Evolutionary conservation across 2,113 vertebrate species (phyloP), one percentile per base, ranked within the genome.

Genomic region (Callaeas wilsoni): DNA sequence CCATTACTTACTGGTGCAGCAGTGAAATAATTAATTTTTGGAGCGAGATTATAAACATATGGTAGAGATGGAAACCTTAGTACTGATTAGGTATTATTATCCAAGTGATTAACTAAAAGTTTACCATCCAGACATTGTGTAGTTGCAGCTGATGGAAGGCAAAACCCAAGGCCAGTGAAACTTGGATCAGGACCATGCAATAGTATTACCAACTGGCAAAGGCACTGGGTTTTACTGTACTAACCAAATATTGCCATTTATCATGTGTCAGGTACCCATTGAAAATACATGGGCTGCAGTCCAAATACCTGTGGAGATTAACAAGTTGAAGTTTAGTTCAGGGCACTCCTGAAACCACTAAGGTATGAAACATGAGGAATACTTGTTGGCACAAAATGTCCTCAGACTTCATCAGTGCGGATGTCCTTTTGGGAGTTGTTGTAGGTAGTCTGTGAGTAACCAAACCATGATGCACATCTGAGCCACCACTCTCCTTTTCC

Each of bases 291-390:
- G 84, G 82, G 67, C 53, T 94, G 12, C 52, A 59, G 59, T 70
- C 81, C 87, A 91, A 93, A 90, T 86, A 80, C 63, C 39, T 63
- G 41, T 85, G 70, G 57, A 76, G 89, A 86, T 81, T 84, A 90
- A 67, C 25, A 50, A 78, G 76, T 49, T 77, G 68, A 73, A 90
- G 46, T 93, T 85, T 67, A 68, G 73, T 67, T 95, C 62, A 78
- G 79, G 83, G 37, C 46, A 39, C 29, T 94, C 44, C 60, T 89
- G 56, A 63, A 90, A 67, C 47, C 20, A 11, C 25, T 90, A 22
- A 39, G 60, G 37, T 83, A 37, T 93, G 87, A 75, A 86, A 92
- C 90, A 88, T 47, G 56, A 90, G 27, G 49, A 86, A 42, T 63
- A 60, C 8, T 75, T 65, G 17, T 59, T 90, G 68, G 76, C 64